phyloP scores from a whole-genome alignment of 2,113 vertebrate genomes.

The Salvator merianae region DNA sequence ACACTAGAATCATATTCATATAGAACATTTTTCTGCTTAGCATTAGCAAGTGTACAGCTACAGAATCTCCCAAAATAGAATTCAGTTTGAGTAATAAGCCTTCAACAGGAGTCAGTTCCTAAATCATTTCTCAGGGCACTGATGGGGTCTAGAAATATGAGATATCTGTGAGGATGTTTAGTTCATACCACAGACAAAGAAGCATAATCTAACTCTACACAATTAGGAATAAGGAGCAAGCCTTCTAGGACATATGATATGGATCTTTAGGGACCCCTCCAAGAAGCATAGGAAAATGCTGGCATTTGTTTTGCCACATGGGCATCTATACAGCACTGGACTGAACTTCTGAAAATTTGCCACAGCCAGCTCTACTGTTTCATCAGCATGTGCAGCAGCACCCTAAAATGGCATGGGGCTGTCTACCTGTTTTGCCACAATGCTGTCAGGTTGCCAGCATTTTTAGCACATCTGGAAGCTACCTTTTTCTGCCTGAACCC shows the following conservation, averaged over 20 bases:
- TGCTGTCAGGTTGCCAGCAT: too few species aligned
- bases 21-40: neutral
- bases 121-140: neutral
- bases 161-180: too few species aligned
- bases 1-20: neutral
- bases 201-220: neutral
- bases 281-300: too few species aligned
- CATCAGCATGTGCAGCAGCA: too few species aligned
- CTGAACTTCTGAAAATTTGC: too few species aligned
- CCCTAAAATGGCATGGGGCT: too few species aligned
- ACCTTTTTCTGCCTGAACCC: neutral
- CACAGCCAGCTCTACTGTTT: too few species aligned
- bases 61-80: neutral
- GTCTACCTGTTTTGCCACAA: too few species aligned
- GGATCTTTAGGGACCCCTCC: neutral
- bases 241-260: neutral
- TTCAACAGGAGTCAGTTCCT: neutral
- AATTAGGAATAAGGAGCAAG: neutral
- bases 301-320: too few species aligned
- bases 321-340: too few species aligned
- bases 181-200: neutral
- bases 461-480: too few species aligned
- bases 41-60: neutral
- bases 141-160: neutral
- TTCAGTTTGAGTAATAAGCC: neutral